A percentile compares a stretch with the other conserved stretches of the same genome.
Evolutionary conservation across 1,140 invertebrate species (phyloP).

Genomic region (Armadillidium nasatum): DNA sequence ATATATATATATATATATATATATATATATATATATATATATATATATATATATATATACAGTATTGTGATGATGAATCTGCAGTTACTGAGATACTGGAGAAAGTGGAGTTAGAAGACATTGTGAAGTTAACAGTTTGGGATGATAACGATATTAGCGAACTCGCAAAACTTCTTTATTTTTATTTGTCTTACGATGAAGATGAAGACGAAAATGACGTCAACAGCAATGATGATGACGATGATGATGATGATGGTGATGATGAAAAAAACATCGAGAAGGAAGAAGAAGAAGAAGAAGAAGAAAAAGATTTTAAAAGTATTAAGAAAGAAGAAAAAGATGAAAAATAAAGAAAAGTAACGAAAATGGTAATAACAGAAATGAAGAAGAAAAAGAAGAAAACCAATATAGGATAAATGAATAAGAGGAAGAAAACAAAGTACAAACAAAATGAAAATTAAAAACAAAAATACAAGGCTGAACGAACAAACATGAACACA

Average conservation of each 20-base stretch:
- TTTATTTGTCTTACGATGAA: neutral
- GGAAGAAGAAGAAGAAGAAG: neutral
- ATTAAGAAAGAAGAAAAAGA: neutral
- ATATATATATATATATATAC: too few relatives aligned
- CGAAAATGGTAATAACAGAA: neutral
- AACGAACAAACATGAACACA: too few relatives aligned
- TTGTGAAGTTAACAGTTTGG: neutral
- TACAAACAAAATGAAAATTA: too few relatives aligned
- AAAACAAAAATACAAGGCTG: too few relatives aligned
- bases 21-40: neutral
- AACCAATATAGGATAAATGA: neutral
- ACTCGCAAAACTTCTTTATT: neutral
- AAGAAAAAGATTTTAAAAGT: neutral
- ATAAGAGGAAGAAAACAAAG: too few relatives aligned
- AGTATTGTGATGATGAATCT: neutral
- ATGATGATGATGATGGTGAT: neutral
- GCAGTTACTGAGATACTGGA: neutral
- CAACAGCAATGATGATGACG: neutral
- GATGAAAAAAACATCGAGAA: neutral
- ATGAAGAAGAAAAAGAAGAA: neutral
- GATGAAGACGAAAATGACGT: neutral
- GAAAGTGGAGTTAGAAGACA: neutral
- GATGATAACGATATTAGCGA: neutral
- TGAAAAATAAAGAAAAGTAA: neutral
- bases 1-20: neutral